Percentiles rank a stretch among this genome's conserved stretches.
Evolutionary conservation across 2,113 vertebrate species (phyloP).

Genomic region (Jaculus jaculus): DNA sequence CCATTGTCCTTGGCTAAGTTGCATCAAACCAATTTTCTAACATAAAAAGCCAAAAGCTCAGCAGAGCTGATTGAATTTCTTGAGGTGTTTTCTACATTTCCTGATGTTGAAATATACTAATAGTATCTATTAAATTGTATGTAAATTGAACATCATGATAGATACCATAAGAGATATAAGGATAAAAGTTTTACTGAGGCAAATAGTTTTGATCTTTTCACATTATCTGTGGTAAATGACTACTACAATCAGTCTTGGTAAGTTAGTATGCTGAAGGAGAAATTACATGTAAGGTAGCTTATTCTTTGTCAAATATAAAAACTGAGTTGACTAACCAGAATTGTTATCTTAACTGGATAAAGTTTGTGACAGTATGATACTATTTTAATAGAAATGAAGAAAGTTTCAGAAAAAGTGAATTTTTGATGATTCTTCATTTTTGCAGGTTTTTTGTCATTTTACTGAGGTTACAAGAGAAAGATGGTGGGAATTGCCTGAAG

Average conservation of each 20-base stretch:
- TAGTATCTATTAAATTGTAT: background rate
- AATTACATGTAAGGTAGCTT: background rate
- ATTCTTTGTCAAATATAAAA: background rate
- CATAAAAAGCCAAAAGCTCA: background rate
- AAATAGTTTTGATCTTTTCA: background rate
- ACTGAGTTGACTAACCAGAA: background rate
- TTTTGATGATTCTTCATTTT: background rate
- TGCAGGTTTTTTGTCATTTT: background rate
- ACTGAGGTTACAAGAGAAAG: constrained; percentile 16
- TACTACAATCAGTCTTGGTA: background rate
- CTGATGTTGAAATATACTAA: background rate
- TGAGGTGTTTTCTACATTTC: background rate
- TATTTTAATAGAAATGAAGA: constrained; percentile 24
- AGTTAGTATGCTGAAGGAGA: background rate
- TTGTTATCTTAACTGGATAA: background rate
- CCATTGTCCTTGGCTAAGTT: background rate
- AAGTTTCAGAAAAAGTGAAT: background rate
- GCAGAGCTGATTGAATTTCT: background rate
- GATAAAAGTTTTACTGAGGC: fast-evolving
- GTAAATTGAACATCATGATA: background rate
- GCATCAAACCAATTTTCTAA: background rate
- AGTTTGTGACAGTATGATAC: background rate
- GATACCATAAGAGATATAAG: background rate
- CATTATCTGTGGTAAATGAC: background rate
- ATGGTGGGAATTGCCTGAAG: background rate